Evolutionary conservation across 2,888 invertebrate species (phyloP), one percentile per base, ranked within the genome.

Genomic region (Drosophila fungiperda): DNA sequence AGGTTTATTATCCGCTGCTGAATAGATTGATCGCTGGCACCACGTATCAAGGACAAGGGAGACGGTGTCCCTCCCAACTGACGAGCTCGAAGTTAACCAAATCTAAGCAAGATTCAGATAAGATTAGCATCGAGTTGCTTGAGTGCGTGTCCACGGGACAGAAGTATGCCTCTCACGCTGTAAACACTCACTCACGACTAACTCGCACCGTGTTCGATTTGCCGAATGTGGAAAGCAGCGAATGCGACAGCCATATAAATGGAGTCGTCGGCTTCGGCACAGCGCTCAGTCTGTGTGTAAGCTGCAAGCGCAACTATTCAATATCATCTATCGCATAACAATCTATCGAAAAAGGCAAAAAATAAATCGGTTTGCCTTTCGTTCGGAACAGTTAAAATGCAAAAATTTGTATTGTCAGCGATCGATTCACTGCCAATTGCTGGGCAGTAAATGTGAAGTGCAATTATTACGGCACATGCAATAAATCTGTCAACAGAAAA

Each of bases 221-320:
- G 50, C 59, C 68, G 82, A 73, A 61, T 57, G 71, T 73, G 66
- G 81, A 86, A 80, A 74, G 83, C 68, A 52, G 36, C 49, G 68
- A 73, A 26, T 50, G 45, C 54, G 62, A 57, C 36, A 62, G 68
- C 72, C 78, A 68, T 86, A 83, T 91, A 91, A 91, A 91, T 89
- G 82, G 82, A 84, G 85, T 81, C 74, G 79, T 75, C 80, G 82
- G 79, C 77, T 77, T 72, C 84, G 79, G 83, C 77, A 78, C 78
- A 85, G 78, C 74, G 87, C 82, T 91, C 92, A 91, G 91, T 91
- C 83, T 82, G 78, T 86, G 73, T 88, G 80, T 64, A 82, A 87
- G 82, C 79, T 88, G 87, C 60, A 69, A 78, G 50, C 78, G 76
- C 63, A 72, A 69, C 74, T 32, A 15, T 57, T 42, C 42, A 42